Evolutionary conservation across 1,140 invertebrate genomes (phyloP).

Genomic region (Ptiloglossa arizonensis): DNA sequence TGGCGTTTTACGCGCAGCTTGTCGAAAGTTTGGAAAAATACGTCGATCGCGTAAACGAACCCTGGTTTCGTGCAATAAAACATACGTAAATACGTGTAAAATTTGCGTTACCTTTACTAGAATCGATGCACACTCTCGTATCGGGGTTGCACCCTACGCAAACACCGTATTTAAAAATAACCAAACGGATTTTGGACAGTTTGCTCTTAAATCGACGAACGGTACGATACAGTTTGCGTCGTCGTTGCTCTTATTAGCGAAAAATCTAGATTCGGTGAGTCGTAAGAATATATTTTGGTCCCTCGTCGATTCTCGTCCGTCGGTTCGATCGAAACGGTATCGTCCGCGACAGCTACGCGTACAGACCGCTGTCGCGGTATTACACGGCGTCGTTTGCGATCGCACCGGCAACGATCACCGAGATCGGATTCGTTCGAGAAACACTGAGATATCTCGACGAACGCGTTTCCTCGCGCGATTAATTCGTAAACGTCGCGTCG

Average conservation of each 20-base stretch:
- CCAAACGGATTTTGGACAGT: too few relatives aligned
- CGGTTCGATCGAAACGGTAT: conserved; percentile 22
- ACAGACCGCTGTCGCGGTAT: conserved; percentile 1
- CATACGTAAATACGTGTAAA: neutral
- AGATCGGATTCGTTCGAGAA: neutral
- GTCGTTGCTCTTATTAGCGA: too few relatives aligned
- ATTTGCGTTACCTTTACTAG: conserved; percentile 11
- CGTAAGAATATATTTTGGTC: too few relatives aligned
- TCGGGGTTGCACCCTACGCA: neutral
- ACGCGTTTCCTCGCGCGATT: neutral
- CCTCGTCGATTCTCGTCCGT: too few relatives aligned
- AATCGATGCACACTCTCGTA: neutral
- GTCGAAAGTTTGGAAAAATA: neutral
- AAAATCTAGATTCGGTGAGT: too few relatives aligned
- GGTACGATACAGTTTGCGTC: too few relatives aligned
- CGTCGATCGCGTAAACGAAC: neutral
- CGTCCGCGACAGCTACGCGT: conserved; percentile 1
- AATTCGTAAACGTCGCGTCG: conserved; percentile 13
- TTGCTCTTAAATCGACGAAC: too few relatives aligned
- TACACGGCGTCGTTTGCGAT: neutral
- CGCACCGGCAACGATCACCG: neutral
- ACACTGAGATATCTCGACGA: too few relatives aligned
- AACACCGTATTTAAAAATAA: neutral
- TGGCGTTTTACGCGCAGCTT: neutral
- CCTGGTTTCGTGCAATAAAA: neutral